Percentiles rank a stretch among this genome's conserved stretches.
These are phyloP conservation scores for Octopus bimaculoides DNA, from an alignment of 1,140 invertebrate species.

Conservation along the genomic window DNA sequence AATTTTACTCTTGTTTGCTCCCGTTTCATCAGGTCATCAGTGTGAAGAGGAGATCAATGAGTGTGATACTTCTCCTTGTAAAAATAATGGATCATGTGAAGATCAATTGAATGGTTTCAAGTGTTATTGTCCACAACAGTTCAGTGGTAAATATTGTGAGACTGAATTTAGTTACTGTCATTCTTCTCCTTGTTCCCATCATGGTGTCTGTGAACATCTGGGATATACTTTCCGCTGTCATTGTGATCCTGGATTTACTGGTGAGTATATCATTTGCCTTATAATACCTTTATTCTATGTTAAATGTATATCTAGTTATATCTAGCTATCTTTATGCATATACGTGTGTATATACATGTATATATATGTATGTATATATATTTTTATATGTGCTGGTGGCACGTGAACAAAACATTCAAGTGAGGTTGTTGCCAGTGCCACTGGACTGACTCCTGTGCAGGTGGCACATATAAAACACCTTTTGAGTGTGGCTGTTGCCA, in stretches of 20 bases:
- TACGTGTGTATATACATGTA: not conserved
- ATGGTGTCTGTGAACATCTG: constrained; percentile 68
- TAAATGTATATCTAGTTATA: too few relatives aligned
- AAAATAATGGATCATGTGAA: constrained; percentile 24
- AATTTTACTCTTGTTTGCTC: not conserved
- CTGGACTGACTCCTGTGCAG: too few relatives aligned
- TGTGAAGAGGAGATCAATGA: constrained; percentile 33
- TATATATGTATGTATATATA: not conserved
- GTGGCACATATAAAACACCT: too few relatives aligned
- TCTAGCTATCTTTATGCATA: too few relatives aligned
- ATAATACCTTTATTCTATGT: too few relatives aligned
- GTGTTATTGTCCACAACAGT: constrained; percentile 27
- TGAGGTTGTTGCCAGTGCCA: too few relatives aligned
- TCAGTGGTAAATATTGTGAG: constrained; percentile 50
- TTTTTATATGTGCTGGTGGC: too few relatives aligned
- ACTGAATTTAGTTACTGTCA: constrained; percentile 36
- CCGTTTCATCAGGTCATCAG: constrained; percentile 17
- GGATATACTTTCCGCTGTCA: constrained; percentile 93
- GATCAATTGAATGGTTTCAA: constrained; percentile 22
- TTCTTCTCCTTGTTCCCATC: not conserved
- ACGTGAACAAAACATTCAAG: too few relatives aligned
- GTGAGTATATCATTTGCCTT: not conserved
- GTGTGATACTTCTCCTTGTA: constrained; percentile 29
- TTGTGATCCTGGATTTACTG: constrained; percentile 64
- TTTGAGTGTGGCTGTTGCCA: too few relatives aligned